Percentiles rank a stretch among this genome's conserved stretches.
Conservation (phyloP, 2,113 vertebrate genomes). For the Paracanthobrama guichenoti region DNA sequence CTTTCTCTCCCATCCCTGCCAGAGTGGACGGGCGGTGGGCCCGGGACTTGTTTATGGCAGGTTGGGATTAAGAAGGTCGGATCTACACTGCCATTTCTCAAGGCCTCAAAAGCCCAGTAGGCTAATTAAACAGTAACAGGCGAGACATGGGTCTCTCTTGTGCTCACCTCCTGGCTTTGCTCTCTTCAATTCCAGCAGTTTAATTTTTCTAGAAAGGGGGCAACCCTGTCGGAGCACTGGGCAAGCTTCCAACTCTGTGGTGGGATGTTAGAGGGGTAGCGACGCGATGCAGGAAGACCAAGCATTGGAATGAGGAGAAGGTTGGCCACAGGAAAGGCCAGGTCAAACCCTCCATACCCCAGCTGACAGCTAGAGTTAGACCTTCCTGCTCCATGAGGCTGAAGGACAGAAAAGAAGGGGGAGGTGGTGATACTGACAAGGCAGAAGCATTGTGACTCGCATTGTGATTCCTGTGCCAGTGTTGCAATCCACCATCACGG, state of each 20-base stretch:
- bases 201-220: constrained; percentile 72
- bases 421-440: constrained; percentile 52
- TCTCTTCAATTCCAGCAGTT: constrained; percentile 60
- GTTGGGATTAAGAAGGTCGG: constrained; percentile 66
- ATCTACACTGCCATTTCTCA: constrained; percentile 66
- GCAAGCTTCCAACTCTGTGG: constrained; percentile 57
- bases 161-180: constrained; percentile 53
- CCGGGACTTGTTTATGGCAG: constrained; percentile 62
- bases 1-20: constrained; percentile 27
- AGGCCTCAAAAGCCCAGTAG: constrained; percentile 65
- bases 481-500: constrained; percentile 25
- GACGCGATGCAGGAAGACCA: constrained; percentile 16
- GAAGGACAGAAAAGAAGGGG: constrained; percentile 57
- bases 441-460: constrained; percentile 56
- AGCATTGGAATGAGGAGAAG: constrained; percentile 21
- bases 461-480: constrained; percentile 20
- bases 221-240: constrained; percentile 57
- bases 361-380: constrained; percentile 71
- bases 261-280: constrained; percentile 5
- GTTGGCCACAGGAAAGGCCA: constrained; percentile 65
- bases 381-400: constrained; percentile 68
- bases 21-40: constrained; percentile 48
- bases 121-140: constrained; percentile 72
- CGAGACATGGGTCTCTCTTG: constrained; percentile 52
- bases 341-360: constrained; percentile 67